Percentiles rank a stretch among this genome's conserved stretches.
These are phyloP conservation scores for Megaceryle alcyon DNA, from an alignment of 2,797 vertebrate genomes.

Conservation along the genomic window DNA sequence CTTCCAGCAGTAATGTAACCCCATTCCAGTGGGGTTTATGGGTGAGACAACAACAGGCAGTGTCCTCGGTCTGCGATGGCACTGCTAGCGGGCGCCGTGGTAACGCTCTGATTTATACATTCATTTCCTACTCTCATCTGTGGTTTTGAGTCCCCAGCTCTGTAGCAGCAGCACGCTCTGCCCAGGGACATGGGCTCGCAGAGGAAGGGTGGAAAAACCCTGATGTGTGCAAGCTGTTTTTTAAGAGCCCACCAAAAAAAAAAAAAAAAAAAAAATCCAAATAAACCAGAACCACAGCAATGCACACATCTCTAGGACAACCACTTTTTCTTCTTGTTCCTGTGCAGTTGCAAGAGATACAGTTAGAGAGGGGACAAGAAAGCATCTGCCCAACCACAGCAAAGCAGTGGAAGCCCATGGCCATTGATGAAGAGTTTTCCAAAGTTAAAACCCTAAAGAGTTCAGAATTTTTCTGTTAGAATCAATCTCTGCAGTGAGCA, in stretches of 20 bases:
- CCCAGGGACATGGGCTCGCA: neutral
- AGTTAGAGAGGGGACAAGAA: neutral
- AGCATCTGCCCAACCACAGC: neutral
- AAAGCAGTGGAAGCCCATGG: neutral
- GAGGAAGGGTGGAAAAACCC: neutral
- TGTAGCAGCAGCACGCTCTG: neutral
- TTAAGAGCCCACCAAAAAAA: neutral
- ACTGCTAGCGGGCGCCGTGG: neutral
- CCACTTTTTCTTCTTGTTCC: neutral
- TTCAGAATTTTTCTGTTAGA: neutral
- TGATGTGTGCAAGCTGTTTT: neutral
- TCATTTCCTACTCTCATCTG: constrained; percentile 10
- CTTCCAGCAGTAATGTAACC: neutral
- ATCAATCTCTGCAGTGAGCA: neutral
- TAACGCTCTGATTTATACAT: neutral
- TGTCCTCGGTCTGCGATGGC: neutral
- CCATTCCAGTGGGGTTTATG: neutral
- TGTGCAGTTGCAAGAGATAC: neutral
- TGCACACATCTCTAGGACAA: neutral
- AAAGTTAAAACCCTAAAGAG: neutral
- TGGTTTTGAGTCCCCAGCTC: neutral
- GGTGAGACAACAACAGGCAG: neutral
- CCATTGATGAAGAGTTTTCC: neutral
- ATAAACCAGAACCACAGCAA: neutral
- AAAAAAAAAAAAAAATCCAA: neutral